phyloP scores from a whole-genome alignment of 2,888 invertebrate species.

The Drosophila melanocephala region DNA sequence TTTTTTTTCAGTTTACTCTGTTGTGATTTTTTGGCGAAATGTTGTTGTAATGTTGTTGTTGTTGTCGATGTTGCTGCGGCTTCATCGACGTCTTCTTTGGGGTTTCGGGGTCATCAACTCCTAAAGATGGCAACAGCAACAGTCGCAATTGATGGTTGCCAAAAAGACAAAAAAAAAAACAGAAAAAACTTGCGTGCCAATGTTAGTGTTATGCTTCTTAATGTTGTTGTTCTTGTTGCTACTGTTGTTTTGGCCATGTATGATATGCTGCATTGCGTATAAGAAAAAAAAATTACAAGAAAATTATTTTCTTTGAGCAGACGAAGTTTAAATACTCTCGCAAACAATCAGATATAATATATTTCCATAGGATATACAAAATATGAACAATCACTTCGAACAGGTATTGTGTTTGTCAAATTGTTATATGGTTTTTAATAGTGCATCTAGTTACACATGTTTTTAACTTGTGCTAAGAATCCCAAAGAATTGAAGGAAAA shows the following conservation, averaged over 20 bases:
- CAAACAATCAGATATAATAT: not conserved
- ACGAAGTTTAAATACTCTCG: not conserved
- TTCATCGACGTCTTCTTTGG: slow-evolving; percentile 56
- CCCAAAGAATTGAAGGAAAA: not conserved
- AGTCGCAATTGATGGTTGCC: slow-evolving; percentile 41
- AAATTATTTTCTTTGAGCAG: not conserved
- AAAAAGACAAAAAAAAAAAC: slow-evolving; percentile 22
- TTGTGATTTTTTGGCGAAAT: slow-evolving; percentile 23
- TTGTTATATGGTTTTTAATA: too few species aligned
- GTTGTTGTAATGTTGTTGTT: slow-evolving; percentile 28
- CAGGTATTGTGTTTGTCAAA: not conserved
- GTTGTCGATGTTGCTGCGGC: slow-evolving; percentile 44
- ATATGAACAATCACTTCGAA: not conserved
- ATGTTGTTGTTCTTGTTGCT: slow-evolving; percentile 20
- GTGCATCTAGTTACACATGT: not conserved
- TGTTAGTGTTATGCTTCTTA: slow-evolving; percentile 26
- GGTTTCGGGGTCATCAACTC: slow-evolving; percentile 74
- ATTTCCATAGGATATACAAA: not conserved
- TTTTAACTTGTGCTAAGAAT: not conserved
- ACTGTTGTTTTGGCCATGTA: slow-evolving; percentile 21
- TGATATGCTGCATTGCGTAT: slow-evolving; percentile 21
- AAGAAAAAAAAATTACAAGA: not conserved
- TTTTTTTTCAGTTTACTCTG: slow-evolving; percentile 1
- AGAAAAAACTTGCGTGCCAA: slow-evolving; percentile 42
- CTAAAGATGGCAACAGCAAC: slow-evolving; percentile 32